Percentiles rank a stretch among this genome's conserved stretches.
Evolutionary conservation across 2,888 invertebrate species (phyloP).

Genomic region (Candidula unifasciata): DNA sequence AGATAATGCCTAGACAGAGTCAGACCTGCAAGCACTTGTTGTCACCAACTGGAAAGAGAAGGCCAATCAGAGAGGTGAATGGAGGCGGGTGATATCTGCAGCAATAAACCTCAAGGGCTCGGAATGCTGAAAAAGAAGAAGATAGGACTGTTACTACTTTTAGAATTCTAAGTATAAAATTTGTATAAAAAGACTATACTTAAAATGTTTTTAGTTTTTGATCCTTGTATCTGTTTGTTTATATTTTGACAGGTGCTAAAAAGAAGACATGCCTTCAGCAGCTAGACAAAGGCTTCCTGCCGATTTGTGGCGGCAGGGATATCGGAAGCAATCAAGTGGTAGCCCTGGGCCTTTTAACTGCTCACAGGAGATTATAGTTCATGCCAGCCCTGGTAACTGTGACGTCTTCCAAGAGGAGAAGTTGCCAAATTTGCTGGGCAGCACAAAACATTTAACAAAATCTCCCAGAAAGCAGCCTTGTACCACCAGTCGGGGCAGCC

Average conservation of each 20-base stretch:
- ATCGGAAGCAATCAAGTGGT: slow-evolving; percentile 22
- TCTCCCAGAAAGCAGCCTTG: slow-evolving; percentile 22
- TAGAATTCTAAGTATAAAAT: too few relatives aligned
- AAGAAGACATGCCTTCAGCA: slow-evolving; percentile 44
- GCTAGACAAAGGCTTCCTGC: slow-evolving; percentile 46
- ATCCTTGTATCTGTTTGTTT: too few relatives aligned
- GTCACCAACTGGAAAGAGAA: too few relatives aligned
- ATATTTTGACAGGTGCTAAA: slow-evolving; percentile 3
- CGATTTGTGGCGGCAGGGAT: slow-evolving; percentile 43
- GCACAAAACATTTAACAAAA: slow-evolving; percentile 15
- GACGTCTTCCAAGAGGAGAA: slow-evolving; percentile 40
- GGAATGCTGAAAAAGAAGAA: too few relatives aligned
- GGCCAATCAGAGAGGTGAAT: too few relatives aligned
- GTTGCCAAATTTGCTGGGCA: slow-evolving; percentile 11
- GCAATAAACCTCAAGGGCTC: too few relatives aligned
- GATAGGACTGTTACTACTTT: too few relatives aligned
- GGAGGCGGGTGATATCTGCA: too few relatives aligned
- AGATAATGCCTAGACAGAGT: too few relatives aligned
- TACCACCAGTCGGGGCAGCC: slow-evolving; percentile 17
- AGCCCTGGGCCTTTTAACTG: slow-evolving; percentile 20
- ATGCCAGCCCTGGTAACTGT: slow-evolving; percentile 40
- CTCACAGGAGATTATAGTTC: slow-evolving; percentile 19
- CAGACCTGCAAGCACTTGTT: too few relatives aligned
- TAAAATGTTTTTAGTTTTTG: too few relatives aligned
- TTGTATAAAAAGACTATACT: too few relatives aligned